These are phyloP conservation scores for Lepidonotus clava DNA, from an alignment of 2,888 invertebrate species.

Conservation along the genomic window DNA sequence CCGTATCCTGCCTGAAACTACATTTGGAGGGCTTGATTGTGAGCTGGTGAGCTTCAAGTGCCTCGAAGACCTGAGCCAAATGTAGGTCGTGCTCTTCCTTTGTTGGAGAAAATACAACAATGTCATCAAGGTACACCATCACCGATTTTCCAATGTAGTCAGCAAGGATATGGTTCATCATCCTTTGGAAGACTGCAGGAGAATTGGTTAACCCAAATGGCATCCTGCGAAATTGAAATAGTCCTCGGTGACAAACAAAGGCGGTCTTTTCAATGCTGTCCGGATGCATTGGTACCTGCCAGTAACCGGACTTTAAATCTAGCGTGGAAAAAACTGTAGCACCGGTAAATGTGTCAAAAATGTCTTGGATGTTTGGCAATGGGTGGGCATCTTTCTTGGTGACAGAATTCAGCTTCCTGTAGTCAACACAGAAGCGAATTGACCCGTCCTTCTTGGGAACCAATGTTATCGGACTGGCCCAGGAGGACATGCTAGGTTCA, in stretches of 20 bases:
- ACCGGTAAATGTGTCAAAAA: constrained; percentile 56
- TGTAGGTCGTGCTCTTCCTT: constrained; percentile 50
- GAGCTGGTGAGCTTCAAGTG: not conserved
- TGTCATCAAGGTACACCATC: not conserved
- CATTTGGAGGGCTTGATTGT: not conserved
- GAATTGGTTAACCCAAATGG: constrained; percentile 57
- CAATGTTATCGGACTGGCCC: constrained; percentile 53
- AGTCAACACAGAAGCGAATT: constrained; percentile 51
- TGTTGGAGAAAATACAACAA: not conserved
- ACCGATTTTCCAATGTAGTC: not conserved
- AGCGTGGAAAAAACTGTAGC: constrained; percentile 61
- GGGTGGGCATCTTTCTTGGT: constrained; percentile 40
- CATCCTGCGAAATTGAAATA: constrained; percentile 59
- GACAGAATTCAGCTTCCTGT: constrained; percentile 27
- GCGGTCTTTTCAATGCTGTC: constrained; percentile 55
- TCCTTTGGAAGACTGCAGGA: constrained; percentile 52
- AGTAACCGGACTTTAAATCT: constrained; percentile 64
- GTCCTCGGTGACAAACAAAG: constrained; percentile 61
- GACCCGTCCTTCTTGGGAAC: constrained; percentile 53
- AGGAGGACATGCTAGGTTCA: not conserved
- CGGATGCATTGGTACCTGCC: constrained; percentile 60
- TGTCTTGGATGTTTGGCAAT: constrained; percentile 59
- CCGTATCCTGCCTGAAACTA: not conserved
- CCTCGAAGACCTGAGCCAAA: not conserved
- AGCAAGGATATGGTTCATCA: constrained; percentile 56